Evolutionary conservation across 1,140 invertebrate genomes (phyloP).

Genomic region (Galendromus occidentalis): DNA sequence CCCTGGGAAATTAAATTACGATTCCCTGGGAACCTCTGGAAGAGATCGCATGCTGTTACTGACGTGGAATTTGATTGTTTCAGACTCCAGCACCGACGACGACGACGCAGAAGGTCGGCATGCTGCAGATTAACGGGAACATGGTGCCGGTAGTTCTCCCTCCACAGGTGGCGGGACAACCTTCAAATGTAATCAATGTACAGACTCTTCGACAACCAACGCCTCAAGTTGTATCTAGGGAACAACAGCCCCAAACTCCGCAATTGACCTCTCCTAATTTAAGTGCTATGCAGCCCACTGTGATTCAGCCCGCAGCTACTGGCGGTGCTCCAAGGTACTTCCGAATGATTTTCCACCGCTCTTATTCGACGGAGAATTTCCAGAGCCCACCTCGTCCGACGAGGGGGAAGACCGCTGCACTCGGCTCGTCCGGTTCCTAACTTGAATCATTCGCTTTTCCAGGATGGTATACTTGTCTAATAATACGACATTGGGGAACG

Average conservation of each 20-base stretch:
- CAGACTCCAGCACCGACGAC: background rate
- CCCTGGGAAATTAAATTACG: no score
- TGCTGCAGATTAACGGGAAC: slow-evolving; percentile 9
- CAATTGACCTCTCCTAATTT: background rate
- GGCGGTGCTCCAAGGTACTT: background rate
- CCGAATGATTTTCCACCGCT: no score
- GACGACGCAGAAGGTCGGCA: slow-evolving; percentile 9
- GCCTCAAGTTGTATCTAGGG: background rate
- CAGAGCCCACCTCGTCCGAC: no score
- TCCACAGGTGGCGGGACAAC: background rate
- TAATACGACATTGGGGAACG: background rate
- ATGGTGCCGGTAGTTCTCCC: slow-evolving; percentile 10
- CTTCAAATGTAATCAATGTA: slow-evolving; percentile 11
- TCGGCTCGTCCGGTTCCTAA: no score
- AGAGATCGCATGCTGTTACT: no score
- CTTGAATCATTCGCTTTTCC: background rate
- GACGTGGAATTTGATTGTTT: background rate
- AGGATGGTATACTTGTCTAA: slow-evolving; percentile 6
- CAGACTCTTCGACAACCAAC: background rate
- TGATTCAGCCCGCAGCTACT: slow-evolving; percentile 9
- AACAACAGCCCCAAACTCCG: background rate
- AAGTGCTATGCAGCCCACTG: slow-evolving; percentile 11
- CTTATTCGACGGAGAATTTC: no score
- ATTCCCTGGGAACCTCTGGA: no score
- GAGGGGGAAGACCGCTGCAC: no score